These are phyloP conservation scores for Jacana jacana DNA, from an alignment of 2,113 vertebrate genomes.

Conservation along the genomic window DNA sequence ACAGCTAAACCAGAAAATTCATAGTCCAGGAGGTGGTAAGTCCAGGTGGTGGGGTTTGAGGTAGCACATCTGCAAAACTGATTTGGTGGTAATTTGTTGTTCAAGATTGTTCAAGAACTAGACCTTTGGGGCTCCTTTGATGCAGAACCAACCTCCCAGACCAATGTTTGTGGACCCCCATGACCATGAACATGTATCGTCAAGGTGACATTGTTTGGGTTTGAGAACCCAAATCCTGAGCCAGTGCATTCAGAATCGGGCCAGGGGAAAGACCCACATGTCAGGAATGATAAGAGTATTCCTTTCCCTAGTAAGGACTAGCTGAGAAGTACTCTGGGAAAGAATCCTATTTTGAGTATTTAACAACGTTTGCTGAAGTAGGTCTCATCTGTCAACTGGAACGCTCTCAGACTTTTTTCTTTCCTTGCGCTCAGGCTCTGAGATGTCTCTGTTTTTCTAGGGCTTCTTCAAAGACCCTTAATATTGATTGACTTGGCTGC, in stretches of 20 bases:
- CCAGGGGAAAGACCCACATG: background rate
- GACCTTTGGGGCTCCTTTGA: background rate
- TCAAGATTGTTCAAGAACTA: background rate
- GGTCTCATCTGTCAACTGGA: background rate
- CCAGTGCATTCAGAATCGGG: background rate
- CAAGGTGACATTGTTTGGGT: background rate
- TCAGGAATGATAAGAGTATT: background rate
- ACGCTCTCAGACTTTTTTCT: background rate
- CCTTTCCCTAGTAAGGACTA: background rate
- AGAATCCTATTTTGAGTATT: background rate
- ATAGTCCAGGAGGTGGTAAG: background rate
- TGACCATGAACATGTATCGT: background rate
- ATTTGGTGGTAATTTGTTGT: background rate
- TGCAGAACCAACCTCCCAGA: background rate
- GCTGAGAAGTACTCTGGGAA: background rate
- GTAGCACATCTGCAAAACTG: background rate
- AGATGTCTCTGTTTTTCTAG: background rate
- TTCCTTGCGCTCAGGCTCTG: background rate
- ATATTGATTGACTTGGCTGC: background rate
- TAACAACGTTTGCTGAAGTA: background rate
- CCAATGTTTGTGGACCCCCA: background rate
- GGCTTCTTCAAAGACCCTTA: constrained; percentile 1
- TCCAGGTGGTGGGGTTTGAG: background rate
- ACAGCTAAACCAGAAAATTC: background rate
- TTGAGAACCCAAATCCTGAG: background rate